A percentile compares a stretch with the other conserved stretches of the same genome.
phyloP scores from a whole-genome alignment of 2,888 invertebrate species.

The Tubulanus polymorphus region DNA sequence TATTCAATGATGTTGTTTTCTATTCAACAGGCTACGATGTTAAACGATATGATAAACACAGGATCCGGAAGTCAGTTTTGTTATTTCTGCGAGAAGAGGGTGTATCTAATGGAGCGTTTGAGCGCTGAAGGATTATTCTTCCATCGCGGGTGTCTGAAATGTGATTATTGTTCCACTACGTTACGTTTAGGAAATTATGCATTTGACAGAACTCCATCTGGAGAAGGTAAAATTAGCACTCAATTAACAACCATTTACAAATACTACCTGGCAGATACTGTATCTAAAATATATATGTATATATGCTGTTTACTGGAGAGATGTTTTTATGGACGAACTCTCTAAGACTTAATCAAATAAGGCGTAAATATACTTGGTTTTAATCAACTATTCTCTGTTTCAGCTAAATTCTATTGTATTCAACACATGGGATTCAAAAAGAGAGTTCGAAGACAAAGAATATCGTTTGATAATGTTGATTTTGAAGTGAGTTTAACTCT shows the following conservation, averaged over 20 bases:
- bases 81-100: slow-evolving; percentile 85
- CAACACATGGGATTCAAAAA: slow-evolving; percentile 49
- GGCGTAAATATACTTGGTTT: too few species aligned
- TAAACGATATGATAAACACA: too few species aligned
- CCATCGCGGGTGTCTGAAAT: slow-evolving; percentile 83
- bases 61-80: slow-evolving; percentile 60
- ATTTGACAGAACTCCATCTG: slow-evolving; percentile 58
- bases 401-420: slow-evolving; percentile 68
- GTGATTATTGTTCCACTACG: slow-evolving; percentile 84
- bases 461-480: too few species aligned
- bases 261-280: not conserved
- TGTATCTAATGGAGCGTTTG: slow-evolving; percentile 89
- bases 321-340: too few species aligned
- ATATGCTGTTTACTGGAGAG: not conserved
- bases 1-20: too few species aligned
- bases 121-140: slow-evolving; percentile 85
- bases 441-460: slow-evolving; percentile 26
- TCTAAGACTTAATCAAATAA: too few species aligned
- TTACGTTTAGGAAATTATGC: slow-evolving; percentile 76
- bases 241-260: too few species aligned
- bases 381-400: slow-evolving; percentile 9
- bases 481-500: too few species aligned
- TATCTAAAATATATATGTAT: not conserved
- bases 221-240: slow-evolving; percentile 39
- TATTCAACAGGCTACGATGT: too few species aligned